These are phyloP conservation scores for Neostethus bicornis DNA, from an alignment of 2,797 vertebrate species.

Conservation along the genomic window DNA sequence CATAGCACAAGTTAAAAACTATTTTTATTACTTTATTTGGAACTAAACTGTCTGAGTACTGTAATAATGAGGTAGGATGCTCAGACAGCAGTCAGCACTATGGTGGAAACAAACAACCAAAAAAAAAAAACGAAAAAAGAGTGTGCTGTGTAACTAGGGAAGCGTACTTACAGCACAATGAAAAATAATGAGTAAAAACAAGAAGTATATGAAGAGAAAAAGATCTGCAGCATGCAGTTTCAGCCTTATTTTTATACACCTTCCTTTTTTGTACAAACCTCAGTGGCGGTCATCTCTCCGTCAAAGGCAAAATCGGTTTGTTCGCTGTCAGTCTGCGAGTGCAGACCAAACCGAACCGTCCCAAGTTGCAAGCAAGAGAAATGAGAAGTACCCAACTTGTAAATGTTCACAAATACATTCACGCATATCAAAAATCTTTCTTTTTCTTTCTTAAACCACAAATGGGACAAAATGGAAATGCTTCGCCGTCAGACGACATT, in stretches of 20 bases:
- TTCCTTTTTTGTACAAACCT: conserved; percentile 85
- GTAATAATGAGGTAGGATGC: background rate
- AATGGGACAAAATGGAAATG: conserved; percentile 71
- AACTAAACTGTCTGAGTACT: background rate
- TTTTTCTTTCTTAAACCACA: conserved; percentile 52
- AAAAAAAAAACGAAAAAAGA: background rate
- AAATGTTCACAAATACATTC: conserved; percentile 53
- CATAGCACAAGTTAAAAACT: background rate
- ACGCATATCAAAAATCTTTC: conserved; percentile 31
- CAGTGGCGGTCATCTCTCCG: conserved; percentile 92
- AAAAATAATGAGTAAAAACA: background rate
- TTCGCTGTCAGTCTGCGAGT: conserved; percentile 95
- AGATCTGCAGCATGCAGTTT: conserved; percentile 16
- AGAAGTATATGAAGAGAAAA: conserved; percentile 3
- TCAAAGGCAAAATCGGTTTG: conserved; percentile 94
- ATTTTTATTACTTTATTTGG: background rate
- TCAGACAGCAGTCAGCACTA: background rate
- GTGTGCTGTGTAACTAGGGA: background rate
- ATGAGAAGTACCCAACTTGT: conserved; percentile 82
- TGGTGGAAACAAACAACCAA: background rate
- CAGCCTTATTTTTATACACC: conserved; percentile 9
- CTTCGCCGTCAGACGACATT: conserved; percentile 49
- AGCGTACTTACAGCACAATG: background rate
- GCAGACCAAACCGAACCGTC: conserved; percentile 71
- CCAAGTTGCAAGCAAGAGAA: conserved; percentile 82